Percentiles rank a stretch among this genome's conserved stretches.
These are phyloP conservation scores for Cosmia trapezina DNA, from an alignment of 2,888 invertebrate species.

Conservation along the genomic window DNA sequence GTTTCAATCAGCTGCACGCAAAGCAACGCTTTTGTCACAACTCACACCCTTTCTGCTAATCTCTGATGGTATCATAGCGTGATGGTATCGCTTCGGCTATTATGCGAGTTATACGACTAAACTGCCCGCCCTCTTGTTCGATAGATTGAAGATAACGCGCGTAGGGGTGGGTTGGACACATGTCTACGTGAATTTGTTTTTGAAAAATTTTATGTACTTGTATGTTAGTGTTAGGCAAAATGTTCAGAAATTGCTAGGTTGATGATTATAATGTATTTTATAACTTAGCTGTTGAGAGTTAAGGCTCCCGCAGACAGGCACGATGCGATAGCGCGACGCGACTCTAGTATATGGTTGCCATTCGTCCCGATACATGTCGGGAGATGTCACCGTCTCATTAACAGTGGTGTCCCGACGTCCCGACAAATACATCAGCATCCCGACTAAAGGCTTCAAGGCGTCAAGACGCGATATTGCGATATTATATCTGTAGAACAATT, in stretches of 20 bases:
- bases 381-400: too few species aligned
- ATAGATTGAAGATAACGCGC: conserved; percentile 72
- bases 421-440: too few species aligned
- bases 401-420: too few species aligned
- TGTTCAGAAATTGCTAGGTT: not conserved
- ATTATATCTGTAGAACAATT: too few species aligned
- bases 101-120: conserved; percentile 63
- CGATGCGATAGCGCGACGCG: too few species aligned
- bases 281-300: not conserved
- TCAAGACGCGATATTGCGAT: too few species aligned
- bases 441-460: too few species aligned
- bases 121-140: conserved; percentile 71
- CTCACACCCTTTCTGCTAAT: conserved; percentile 67
- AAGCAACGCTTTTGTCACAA: conserved; percentile 60
- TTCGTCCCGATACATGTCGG: too few species aligned
- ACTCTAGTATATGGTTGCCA: too few species aligned
- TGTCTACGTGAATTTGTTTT: conserved; percentile 50
- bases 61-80: conserved; percentile 58
- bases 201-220: not conserved
- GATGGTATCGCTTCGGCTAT: conserved; percentile 66
- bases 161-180: conserved; percentile 64
- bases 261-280: not conserved
- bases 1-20: conserved; percentile 62
- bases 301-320: too few species aligned
- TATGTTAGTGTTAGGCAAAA: not conserved